phyloP scores from a whole-genome alignment of 2,113 vertebrate species.

The Cromileptes altivelis region DNA sequence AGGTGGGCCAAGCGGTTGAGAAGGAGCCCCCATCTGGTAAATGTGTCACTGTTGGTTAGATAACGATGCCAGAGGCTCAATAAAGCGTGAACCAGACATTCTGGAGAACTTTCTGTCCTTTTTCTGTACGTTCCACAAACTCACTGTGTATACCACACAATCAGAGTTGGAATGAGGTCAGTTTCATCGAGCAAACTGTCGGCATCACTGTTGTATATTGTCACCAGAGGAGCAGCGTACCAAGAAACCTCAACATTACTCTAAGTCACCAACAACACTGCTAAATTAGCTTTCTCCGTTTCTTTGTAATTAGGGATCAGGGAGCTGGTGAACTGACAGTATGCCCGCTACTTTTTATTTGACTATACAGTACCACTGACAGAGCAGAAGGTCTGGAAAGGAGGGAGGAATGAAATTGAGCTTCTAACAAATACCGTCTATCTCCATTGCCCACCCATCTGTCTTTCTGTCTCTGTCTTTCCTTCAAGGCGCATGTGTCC shows the following conservation, averaged over 20 bases:
- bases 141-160: not conserved
- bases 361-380: not conserved
- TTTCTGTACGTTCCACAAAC: not conserved
- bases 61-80: conserved; percentile 1
- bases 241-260: not conserved
- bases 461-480: conserved; percentile 49
- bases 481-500: conserved; percentile 60
- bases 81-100: conserved; percentile 11
- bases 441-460: conserved; percentile 46
- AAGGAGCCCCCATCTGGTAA: conserved; percentile 27
- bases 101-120: not conserved
- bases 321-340: not conserved
- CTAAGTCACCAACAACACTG: not conserved
- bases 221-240: not conserved
- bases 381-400: conserved; percentile 2
- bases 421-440: conserved; percentile 33
- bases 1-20: conserved; percentile 18
- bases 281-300: not conserved
- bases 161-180: not conserved
- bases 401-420: conserved; percentile 19
- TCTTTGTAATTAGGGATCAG: not conserved
- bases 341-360: not conserved
- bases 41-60: conserved; percentile 19
- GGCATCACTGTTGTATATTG: not conserved
- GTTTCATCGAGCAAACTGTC: not conserved